phyloP scores from a whole-genome alignment of 2,797 vertebrate genomes.

The Lepilemur ruficaudatus region DNA sequence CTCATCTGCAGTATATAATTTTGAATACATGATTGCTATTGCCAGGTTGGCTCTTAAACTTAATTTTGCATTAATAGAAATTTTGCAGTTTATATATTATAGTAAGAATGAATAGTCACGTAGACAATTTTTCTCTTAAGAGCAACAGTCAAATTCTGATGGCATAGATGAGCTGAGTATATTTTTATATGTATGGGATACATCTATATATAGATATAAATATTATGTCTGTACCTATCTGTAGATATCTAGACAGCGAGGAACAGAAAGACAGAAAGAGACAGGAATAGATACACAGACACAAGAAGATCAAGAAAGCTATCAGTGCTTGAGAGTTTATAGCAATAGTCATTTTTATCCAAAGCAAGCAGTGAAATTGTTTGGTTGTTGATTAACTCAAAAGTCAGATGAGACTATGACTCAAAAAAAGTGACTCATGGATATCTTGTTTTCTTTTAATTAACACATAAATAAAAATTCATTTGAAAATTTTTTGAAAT shows the following conservation, averaged over 20 bases:
- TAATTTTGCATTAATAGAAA: neutral
- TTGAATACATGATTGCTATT: neutral
- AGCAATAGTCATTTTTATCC: neutral
- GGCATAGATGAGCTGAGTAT: neutral
- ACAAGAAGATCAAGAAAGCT: neutral
- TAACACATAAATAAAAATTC: neutral
- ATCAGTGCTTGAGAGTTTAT: neutral
- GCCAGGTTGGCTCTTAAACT: neutral
- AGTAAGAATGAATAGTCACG: neutral
- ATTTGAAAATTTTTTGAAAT: neutral
- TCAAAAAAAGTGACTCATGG: neutral
- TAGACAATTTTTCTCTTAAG: neutral
- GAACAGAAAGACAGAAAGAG: neutral
- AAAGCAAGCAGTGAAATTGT: neutral
- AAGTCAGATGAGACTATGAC: neutral
- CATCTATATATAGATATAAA: neutral
- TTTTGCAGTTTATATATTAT: neutral
- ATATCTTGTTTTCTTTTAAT: neutral
- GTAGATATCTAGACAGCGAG: neutral
- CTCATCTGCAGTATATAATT: neutral
- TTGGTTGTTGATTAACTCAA: neutral
- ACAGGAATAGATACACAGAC: neutral
- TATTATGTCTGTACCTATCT: neutral
- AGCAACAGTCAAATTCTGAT: neutral
- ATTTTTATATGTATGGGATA: neutral